Percentiles rank a stretch among this genome's conserved stretches.
Conservation (phyloP, 2,797 vertebrate genomes). For the Manis javanica region DNA sequence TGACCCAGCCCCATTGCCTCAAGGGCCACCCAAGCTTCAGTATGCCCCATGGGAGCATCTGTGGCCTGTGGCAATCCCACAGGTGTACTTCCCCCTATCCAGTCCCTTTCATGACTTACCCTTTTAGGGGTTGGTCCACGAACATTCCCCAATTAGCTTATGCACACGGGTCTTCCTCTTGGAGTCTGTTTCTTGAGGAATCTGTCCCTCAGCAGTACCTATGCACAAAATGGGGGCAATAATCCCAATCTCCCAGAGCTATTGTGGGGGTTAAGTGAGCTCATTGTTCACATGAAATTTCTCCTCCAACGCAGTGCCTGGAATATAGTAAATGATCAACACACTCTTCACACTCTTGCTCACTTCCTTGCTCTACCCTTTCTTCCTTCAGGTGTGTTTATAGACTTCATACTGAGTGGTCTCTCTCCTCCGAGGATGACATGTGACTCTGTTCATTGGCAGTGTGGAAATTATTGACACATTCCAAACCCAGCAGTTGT, state of each 20-base stretch:
- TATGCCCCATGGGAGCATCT: background rate
- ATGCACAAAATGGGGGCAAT: background rate
- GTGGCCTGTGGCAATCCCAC: background rate
- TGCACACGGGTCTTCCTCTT: background rate
- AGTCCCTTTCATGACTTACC: background rate
- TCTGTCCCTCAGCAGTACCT: background rate
- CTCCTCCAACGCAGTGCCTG: background rate
- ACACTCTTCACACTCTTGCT: background rate
- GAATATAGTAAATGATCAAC: background rate
- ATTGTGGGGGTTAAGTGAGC: background rate
- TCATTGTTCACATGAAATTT: background rate
- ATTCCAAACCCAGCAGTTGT: background rate
- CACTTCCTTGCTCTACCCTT: background rate
- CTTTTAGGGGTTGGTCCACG: background rate
- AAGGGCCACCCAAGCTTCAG: background rate
- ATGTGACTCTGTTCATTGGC: background rate
- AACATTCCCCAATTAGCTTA: background rate
- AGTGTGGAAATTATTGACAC: constrained; percentile 6
- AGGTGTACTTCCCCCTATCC: background rate
- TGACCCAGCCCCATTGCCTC: background rate
- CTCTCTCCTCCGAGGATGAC: background rate
- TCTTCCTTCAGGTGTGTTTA: background rate
- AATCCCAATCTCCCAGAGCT: background rate
- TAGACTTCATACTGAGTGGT: background rate
- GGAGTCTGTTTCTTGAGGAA: background rate